Evolutionary conservation across 2,888 invertebrate genomes (phyloP), one percentile per base, ranked within the genome.

Genomic region (Chaetoderma sp.): DNA sequence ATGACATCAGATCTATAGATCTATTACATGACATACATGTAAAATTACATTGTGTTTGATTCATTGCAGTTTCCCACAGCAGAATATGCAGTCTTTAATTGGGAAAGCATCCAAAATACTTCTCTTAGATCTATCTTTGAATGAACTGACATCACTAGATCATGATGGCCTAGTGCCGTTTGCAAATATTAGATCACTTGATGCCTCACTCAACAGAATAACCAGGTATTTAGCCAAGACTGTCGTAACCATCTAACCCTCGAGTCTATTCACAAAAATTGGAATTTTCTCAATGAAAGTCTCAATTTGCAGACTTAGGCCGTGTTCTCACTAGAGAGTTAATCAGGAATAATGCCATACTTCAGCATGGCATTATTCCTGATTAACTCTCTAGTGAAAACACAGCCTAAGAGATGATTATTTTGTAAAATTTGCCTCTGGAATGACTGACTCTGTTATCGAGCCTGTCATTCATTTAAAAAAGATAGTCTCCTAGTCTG

Each of bases 171-270:
- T 82, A 2, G 39, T 67, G 23, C 79, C 79, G 0, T 80, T 78
- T 60, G 55, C 62, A 44, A 76, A 78, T 58, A 68, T 80, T 0
- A 63, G 80, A 60, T 71, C 73, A 42, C 67, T 81, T 30, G 79
- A 82, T 69, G 81, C 78, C 36, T 81, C 81, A 21, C 68, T 82
- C 18, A 81, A 81, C 62, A 78, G 78, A 74, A 74, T 82, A 18
- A 73, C 65, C 63, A 77, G 76, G 81, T 83, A 74, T 25, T 27
- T 13, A 33, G 16, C n/a, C 59, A 58, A n/a, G 30, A 1, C n/a
- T 23, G 28, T 25, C 16, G 44, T 49, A 30, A 16, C 16, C 8
- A 39, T 42, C 6, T 8, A n/a, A n/a, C n/a, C n/a, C n/a, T n/a
- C n/a, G n/a, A n/a, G n/a, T n/a, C n/a, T n/a, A n/a, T n/a, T n/a